Evolutionary conservation across 2,888 invertebrate genomes (phyloP).

Genomic region (Cyaniris semiargus): DNA sequence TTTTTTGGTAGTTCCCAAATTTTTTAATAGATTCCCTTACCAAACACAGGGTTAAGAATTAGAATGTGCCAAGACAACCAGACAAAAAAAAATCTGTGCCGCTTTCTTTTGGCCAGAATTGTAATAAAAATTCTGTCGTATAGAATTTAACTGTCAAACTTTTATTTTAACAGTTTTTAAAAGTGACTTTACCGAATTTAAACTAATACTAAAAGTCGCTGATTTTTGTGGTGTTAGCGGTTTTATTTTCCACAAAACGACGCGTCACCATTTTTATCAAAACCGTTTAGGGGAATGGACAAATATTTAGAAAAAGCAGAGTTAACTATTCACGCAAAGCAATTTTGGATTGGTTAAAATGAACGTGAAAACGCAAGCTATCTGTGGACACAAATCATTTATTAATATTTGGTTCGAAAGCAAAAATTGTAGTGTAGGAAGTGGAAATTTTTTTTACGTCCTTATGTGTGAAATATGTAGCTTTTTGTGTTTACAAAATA

Average conservation of each 20-base stretch:
- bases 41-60: too few species aligned
- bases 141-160: too few species aligned
- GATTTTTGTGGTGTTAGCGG: background rate
- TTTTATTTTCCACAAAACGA: background rate
- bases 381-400: background rate
- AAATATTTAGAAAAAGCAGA: slow-evolving; percentile 19
- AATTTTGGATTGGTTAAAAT: background rate
- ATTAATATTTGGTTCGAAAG: background rate
- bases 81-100: too few species aligned
- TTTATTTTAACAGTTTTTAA: background rate
- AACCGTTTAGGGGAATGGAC: slow-evolving; percentile 24
- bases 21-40: too few species aligned
- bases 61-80: too few species aligned
- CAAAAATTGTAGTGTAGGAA: background rate
- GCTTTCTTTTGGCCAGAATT: background rate
- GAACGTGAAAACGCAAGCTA: background rate
- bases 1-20: too few species aligned
- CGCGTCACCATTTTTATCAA: slow-evolving; percentile 14
- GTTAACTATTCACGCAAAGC: slow-evolving; percentile 21
- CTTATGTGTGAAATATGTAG: too few species aligned
- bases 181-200: background rate
- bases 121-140: background rate
- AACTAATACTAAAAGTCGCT: background rate
- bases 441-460: too few species aligned
- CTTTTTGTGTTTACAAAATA: background rate